These are phyloP conservation scores for Rhynchotus rufescens DNA, from an alignment of 2,797 vertebrate genomes.

Conservation along the genomic window DNA sequence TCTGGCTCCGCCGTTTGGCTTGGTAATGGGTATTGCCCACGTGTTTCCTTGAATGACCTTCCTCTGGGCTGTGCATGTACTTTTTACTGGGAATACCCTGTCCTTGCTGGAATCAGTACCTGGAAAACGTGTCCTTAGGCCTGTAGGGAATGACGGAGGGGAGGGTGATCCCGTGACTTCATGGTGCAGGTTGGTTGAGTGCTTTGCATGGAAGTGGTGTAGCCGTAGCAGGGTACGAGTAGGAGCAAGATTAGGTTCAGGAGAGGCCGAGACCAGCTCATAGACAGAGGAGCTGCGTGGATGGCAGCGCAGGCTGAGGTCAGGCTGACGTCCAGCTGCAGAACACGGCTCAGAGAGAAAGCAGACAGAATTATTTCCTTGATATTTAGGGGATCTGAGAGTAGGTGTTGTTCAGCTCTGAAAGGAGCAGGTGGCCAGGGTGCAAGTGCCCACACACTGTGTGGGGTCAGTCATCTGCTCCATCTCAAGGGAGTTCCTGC, in stretches of 20 bases:
- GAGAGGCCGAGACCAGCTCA: neutral
- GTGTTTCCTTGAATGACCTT: constrained; percentile 25
- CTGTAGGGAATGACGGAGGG: neutral
- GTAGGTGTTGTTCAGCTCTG: neutral
- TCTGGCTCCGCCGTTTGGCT: neutral
- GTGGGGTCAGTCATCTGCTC: neutral
- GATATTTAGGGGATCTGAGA: neutral
- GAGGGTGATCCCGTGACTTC: neutral
- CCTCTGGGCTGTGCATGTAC: neutral
- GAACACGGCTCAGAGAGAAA: neutral
- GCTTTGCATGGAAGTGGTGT: neutral
- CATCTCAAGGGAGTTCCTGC: neutral
- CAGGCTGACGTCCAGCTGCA: neutral
- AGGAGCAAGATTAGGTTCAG: neutral
- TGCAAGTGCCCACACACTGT: neutral
- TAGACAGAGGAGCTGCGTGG: neutral
- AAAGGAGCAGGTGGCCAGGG: neutral
- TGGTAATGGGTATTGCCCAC: neutral
- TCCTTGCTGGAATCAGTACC: constrained; percentile 5
- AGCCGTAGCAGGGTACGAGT: neutral
- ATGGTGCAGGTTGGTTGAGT: neutral
- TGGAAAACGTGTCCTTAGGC: neutral
- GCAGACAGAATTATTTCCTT: neutral
- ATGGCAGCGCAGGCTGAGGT: neutral
- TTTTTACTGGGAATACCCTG: constrained; percentile 6